A percentile compares a stretch with the other conserved stretches of the same genome.
These are phyloP conservation scores for Tiliacea aurago DNA, from an alignment of 2,888 invertebrate genomes.

Conservation along the genomic window DNA sequence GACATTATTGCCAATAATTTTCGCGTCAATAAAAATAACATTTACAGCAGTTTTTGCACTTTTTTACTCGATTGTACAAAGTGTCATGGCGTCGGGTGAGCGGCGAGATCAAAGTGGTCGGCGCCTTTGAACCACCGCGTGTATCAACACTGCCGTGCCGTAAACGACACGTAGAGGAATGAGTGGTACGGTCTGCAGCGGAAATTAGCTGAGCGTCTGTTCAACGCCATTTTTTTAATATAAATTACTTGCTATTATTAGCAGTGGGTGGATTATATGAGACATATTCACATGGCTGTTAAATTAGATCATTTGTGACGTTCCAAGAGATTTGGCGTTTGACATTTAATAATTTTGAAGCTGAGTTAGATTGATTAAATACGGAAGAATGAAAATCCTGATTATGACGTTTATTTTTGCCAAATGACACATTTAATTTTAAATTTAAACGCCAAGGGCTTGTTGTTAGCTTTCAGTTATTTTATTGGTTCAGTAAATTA, in stretches of 20 bases:
- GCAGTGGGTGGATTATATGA: constrained; percentile 33
- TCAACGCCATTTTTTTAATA: constrained; percentile 53
- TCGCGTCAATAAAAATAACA: constrained; percentile 68
- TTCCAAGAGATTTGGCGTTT: constrained; percentile 15
- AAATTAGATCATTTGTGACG: constrained; percentile 52
- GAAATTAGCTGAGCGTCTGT: constrained; percentile 57
- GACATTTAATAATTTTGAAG: not conserved
- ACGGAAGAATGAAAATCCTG: no score
- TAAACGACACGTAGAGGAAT: constrained; percentile 77
- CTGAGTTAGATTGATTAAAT: not conserved
- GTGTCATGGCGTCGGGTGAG: constrained; percentile 75
- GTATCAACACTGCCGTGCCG: constrained; percentile 76
- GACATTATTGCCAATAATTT: constrained; percentile 68
- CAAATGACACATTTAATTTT: not conserved
- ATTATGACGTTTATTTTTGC: no score
- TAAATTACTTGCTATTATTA: constrained; percentile 59
- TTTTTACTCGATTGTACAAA: constrained; percentile 70
- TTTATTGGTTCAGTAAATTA: not conserved
- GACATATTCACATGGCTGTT: constrained; percentile 39
- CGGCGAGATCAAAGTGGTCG: constrained; percentile 82
- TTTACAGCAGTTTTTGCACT: constrained; percentile 64
- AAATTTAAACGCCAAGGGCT: not conserved
- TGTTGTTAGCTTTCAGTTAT: not conserved
- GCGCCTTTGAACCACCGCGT: constrained; percentile 78
- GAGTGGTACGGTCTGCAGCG: constrained; percentile 67